These are phyloP conservation scores for Slavum lentiscoides DNA, from an alignment of 2,888 invertebrate species.

Conservation along the genomic window DNA sequence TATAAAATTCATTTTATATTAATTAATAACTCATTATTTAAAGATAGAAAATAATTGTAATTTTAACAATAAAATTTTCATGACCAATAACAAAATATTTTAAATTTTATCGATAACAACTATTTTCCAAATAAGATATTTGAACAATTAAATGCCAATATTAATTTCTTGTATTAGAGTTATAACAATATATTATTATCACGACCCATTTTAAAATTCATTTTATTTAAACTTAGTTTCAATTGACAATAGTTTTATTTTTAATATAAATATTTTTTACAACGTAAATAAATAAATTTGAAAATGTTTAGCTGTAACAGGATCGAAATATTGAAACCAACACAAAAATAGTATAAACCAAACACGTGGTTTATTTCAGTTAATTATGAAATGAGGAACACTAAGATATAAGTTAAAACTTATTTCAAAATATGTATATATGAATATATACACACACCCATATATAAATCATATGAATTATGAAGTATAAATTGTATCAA, in stretches of 20 bases:
- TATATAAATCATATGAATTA: conserved; percentile 21
- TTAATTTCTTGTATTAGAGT: background rate
- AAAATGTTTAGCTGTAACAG: conserved; percentile 11
- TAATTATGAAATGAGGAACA: conserved; percentile 27
- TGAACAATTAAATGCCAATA: conserved; percentile 7
- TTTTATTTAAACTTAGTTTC: conserved; percentile 40
- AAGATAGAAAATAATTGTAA: background rate
- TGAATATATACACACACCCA: background rate
- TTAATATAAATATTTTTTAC: conserved; percentile 24
- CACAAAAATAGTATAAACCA: conserved; percentile 16
- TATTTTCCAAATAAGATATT: conserved; percentile 5
- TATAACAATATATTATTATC: conserved; percentile 1
- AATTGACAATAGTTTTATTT: conserved; percentile 36
- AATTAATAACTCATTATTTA: background rate
- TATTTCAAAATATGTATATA: conserved; percentile 33
- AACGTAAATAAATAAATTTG: conserved; percentile 13
- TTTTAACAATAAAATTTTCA: conserved; percentile 9
- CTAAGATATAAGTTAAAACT: conserved; percentile 34
- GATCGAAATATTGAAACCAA: conserved; percentile 17
- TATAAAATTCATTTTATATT: background rate
- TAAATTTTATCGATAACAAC: background rate
- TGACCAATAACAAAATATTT: conserved; percentile 23
- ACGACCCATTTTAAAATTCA: background rate
- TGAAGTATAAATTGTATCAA: conserved; percentile 18
- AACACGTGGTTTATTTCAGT: conserved; percentile 6